Evolutionary conservation across 2,113 vertebrate genomes (phyloP).

Genomic region (Bujurquina vittata): DNA sequence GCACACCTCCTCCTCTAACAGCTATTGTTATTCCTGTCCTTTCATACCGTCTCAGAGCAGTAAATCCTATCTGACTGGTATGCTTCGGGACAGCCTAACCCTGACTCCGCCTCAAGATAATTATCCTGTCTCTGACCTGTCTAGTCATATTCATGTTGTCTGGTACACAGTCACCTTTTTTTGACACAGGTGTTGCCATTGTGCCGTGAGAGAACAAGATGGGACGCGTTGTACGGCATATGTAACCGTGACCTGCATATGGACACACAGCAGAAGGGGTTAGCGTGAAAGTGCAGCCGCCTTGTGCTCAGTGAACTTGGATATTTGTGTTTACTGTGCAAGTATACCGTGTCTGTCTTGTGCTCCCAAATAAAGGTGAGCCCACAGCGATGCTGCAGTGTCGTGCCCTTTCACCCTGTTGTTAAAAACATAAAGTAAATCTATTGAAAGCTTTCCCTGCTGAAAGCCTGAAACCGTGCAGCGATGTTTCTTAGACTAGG

Average conservation of each 20-base stretch:
- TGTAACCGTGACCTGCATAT: background rate
- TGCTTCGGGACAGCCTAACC: slow-evolving; percentile 32
- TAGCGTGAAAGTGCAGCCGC: slow-evolving; percentile 1
- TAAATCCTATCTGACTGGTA: slow-evolving; percentile 47
- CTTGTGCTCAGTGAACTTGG: slow-evolving; percentile 3
- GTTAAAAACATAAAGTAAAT: background rate
- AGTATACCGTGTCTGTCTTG: slow-evolving; percentile 20
- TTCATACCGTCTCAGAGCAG: slow-evolving; percentile 34
- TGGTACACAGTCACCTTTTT: slow-evolving; percentile 39
- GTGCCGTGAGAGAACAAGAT: background rate
- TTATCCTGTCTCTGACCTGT: slow-evolving; percentile 68
- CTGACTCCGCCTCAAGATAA: slow-evolving; percentile 30
- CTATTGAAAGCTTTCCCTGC: background rate
- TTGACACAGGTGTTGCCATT: slow-evolving; percentile 17
- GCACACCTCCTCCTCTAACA: slow-evolving; percentile 20
- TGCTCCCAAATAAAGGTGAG: slow-evolving; percentile 11
- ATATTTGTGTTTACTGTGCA: slow-evolving; percentile 44
- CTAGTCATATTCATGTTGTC: slow-evolving; percentile 44
- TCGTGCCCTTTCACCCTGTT: slow-evolving; percentile 6
- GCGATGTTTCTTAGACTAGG: background rate
- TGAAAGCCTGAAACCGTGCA: background rate
- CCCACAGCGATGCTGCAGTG: background rate
- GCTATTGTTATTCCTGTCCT: slow-evolving; percentile 43
- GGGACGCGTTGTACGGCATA: background rate
- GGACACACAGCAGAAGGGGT: slow-evolving; percentile 1